Conservation (phyloP, 2,797 vertebrate genomes). For the Rhinophrynus dorsalis region DNA sequence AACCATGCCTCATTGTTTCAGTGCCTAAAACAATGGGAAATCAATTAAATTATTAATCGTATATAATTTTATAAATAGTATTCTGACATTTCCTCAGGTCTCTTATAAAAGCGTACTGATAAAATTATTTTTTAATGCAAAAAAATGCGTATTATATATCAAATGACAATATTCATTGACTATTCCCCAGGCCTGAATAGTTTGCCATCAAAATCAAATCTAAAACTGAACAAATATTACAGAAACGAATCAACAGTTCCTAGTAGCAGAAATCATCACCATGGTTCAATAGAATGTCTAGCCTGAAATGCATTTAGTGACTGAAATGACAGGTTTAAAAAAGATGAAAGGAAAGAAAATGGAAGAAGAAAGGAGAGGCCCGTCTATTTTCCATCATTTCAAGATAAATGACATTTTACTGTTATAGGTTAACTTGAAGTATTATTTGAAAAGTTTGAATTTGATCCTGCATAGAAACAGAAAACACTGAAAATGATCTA, state of each 20-base stretch:
- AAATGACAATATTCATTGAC: too few species aligned
- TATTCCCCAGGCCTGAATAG: too few species aligned
- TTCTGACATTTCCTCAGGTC: too few species aligned
- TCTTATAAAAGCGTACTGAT: too few species aligned
- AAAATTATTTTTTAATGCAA: too few species aligned
- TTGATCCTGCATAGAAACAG: constrained; percentile 29
- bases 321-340: constrained; percentile 7
- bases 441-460: constrained; percentile 40
- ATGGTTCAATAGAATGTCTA: constrained; percentile 23
- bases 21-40: too few species aligned
- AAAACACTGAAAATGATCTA: constrained; percentile 32
- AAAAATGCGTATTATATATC: too few species aligned
- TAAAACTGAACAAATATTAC: not conserved
- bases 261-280: constrained; percentile 10
- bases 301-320: constrained; percentile 5
- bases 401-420: constrained; percentile 32
- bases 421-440: constrained; percentile 35
- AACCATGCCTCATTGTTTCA: too few species aligned
- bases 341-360: constrained; percentile 41
- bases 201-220: too few species aligned
- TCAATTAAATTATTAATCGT: too few species aligned
- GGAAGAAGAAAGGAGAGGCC: constrained; percentile 18
- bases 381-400: constrained; percentile 25
- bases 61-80: too few species aligned
- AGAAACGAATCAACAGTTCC: constrained; percentile 11